phyloP scores from a whole-genome alignment of 2,113 vertebrate genomes.

The Sinosuthora webbiana region DNA sequence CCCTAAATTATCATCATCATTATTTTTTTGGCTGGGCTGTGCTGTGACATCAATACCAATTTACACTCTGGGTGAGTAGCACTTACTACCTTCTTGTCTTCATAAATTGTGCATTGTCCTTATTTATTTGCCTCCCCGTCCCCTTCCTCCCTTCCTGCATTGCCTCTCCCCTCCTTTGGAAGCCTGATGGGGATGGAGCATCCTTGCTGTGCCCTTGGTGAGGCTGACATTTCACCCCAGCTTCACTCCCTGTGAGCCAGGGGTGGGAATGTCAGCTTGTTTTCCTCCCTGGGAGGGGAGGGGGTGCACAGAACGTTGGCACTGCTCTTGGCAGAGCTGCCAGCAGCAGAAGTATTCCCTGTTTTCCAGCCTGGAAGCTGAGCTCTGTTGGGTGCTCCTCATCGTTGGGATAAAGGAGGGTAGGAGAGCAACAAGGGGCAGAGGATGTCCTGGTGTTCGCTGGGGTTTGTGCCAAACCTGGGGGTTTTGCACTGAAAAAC shows the following conservation, averaged over 20 bases:
- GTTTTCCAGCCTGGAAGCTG: neutral
- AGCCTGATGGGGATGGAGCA: neutral
- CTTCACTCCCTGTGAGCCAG: neutral
- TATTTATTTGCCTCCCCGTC: constrained; percentile 56
- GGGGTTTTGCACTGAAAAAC: neutral
- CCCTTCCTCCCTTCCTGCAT: neutral
- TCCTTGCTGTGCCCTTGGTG: neutral
- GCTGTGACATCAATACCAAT: constrained; percentile 68
- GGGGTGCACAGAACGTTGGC: neutral
- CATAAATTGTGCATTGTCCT: constrained; percentile 67
- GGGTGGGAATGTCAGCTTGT: neutral
- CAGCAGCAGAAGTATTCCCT: neutral
- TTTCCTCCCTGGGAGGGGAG: neutral
- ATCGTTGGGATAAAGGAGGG: neutral
- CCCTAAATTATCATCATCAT: constrained; percentile 63
- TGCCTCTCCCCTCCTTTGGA: neutral
- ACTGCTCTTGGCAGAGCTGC: neutral
- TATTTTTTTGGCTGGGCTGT: constrained; percentile 64
- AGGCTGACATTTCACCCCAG: neutral
- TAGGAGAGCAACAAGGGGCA: neutral
- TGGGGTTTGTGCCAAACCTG: neutral
- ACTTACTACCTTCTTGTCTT: constrained; percentile 66
- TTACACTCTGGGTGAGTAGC: constrained; percentile 59
- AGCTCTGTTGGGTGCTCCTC: neutral
- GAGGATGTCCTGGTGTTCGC: neutral